Base-by-base conservation (phyloP, 1,140 invertebrate genomes). In the Lordiphosa collinella region DNA sequence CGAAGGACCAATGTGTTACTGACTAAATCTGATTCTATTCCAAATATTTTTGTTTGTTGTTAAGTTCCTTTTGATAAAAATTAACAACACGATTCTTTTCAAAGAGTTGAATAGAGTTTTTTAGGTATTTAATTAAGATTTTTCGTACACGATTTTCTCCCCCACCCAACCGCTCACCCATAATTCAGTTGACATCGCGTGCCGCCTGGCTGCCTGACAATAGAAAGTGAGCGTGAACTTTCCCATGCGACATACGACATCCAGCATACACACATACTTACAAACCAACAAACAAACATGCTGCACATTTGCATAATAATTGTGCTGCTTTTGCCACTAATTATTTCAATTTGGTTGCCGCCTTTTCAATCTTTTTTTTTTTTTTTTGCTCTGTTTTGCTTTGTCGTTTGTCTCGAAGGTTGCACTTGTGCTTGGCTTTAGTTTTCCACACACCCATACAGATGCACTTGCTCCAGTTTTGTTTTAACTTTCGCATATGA, bases 141-240 rank as follows among this genome's bases (percentile, higher is more conserved):
- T 25, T 25, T 7, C 6, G 22, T 25, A 25, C 22, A 25, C 7
- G 22, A 25, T 32, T 53, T 55, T 16, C 32, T 3, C 13, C 25
- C 13, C 22, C 13, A 34, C n/a, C n/a, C 36, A 48, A 46, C 22
- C 22, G 6, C 6, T 6, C 22, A 36, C 10, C 25, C 38, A 13
- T 34, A 43, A 41, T n/a, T 16, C 25, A 32, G 48, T 11, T 68
- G 49, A 58, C 60, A 68, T 74, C 54, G 71, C 71, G 71, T 74
- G 71, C 61, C 38, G 43, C 44, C 40, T 13, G 34, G 49, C 50
- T 60, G 59, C 52, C 50, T 60, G 59, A 57, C 60, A 60, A 47
- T 73, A 75, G 72, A 75, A 75, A 75, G 72, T 75, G 56, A 75
- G 64, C 72, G 72, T 64, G 59, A 73, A 69, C 69, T 73, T 69